phyloP scores from a whole-genome alignment of 2,113 vertebrate species.

The Tylochromis polylepis region DNA sequence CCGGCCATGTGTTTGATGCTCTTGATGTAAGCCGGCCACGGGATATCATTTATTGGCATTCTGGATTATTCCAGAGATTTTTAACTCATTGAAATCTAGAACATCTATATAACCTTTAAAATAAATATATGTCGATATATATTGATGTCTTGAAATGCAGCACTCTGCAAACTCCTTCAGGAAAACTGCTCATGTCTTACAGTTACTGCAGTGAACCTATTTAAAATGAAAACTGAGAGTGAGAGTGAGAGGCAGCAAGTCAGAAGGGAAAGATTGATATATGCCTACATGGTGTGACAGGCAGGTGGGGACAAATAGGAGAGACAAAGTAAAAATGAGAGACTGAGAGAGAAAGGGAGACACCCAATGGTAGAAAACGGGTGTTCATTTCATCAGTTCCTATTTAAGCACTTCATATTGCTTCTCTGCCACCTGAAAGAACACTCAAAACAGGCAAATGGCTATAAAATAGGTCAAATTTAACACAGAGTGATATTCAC shows the following conservation, averaged over 20 bases:
- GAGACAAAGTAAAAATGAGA: background rate
- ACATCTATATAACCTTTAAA: fast-evolving
- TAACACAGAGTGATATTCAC: background rate
- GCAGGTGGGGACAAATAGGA: background rate
- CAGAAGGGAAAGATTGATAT: background rate
- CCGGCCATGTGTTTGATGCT: background rate
- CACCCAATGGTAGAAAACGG: slow-evolving; percentile 19
- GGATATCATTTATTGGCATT: background rate
- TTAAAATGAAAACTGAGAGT: background rate
- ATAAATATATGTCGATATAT: too few relatives aligned
- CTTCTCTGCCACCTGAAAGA: slow-evolving; percentile 53
- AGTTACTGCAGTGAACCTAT: background rate
- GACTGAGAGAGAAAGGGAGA: slow-evolving; percentile 21
- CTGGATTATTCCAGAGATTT: background rate
- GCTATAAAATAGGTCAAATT: slow-evolving; percentile 66
- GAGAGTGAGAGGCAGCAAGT: background rate
- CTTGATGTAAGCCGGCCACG: background rate
- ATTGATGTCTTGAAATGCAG: background rate
- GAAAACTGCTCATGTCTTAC: background rate
- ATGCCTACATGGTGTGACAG: background rate
- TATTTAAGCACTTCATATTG: slow-evolving; percentile 24
- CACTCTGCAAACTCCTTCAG: background rate
- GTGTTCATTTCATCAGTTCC: slow-evolving; percentile 14
- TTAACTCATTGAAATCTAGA: background rate
- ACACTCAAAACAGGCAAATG: slow-evolving; percentile 26